Percentiles rank a stretch among this genome's conserved stretches.
Conservation (phyloP, 2,797 vertebrate genomes). For the Diglossa cyanea region DNA sequence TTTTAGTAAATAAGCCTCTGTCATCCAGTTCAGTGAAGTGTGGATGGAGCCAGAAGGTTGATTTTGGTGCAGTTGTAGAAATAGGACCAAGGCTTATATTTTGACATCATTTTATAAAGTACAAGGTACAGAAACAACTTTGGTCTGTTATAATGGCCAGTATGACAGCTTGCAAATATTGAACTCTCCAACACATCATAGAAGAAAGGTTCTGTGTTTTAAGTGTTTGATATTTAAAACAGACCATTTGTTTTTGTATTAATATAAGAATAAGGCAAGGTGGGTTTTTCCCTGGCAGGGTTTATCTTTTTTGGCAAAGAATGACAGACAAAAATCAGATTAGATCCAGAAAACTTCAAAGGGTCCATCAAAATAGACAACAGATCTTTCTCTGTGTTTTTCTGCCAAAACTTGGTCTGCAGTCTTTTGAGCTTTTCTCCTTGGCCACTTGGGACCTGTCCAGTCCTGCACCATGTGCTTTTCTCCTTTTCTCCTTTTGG, state of each 20-base stretch:
- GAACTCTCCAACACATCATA: neutral
- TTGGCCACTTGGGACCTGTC: conserved; percentile 51
- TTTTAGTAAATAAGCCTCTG: neutral
- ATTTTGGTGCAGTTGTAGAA: neutral
- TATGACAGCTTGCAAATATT: conserved; percentile 11
- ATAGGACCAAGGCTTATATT: neutral
- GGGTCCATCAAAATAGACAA: conserved; percentile 45
- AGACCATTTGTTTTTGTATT: conserved; percentile 45
- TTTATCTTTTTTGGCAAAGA: conserved; percentile 67
- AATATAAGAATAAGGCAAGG: conserved; percentile 15
- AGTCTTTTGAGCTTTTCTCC: conserved; percentile 41
- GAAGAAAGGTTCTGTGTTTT: conserved; percentile 19
- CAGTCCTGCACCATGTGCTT: conserved; percentile 41
- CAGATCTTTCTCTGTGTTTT: conserved; percentile 57
- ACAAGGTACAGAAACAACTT: neutral
- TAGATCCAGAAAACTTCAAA: conserved; percentile 69
- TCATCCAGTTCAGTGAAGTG: neutral
- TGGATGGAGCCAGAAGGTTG: neutral
- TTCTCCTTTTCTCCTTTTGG: conserved; percentile 18
- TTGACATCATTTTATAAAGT: neutral
- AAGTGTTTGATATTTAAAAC: conserved; percentile 38
- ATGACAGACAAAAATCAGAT: conserved; percentile 51
- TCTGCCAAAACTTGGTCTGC: conserved; percentile 45
- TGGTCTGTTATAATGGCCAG: neutral
- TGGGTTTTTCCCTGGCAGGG: conserved; percentile 37